A percentile compares a stretch with the other conserved stretches of the same genome.
Conservation (phyloP, 1,140 invertebrate genomes). For the Himalopsyche phryganea region DNA sequence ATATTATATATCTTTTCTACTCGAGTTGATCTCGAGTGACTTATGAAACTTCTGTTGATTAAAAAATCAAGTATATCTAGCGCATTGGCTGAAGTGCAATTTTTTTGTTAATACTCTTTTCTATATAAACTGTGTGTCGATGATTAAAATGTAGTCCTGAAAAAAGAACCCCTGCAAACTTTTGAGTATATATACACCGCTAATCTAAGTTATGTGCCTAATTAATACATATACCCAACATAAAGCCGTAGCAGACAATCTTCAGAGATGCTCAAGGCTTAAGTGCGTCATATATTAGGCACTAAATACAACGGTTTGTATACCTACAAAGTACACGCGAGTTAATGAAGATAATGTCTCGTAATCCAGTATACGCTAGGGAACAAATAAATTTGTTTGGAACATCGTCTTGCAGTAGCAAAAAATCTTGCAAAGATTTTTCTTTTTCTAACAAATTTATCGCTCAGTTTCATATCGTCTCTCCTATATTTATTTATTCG, state of each 20-base stretch:
- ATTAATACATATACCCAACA: constrained; percentile 18
- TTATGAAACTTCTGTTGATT: too few species aligned
- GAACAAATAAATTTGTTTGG: constrained; percentile 6
- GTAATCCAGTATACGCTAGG: neutral
- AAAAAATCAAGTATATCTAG: too few species aligned
- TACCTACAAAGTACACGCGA: neutral
- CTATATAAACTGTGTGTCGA: too few species aligned
- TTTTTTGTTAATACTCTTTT: too few species aligned
- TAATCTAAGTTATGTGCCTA: constrained; percentile 25
- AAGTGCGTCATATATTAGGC: constrained; percentile 20
- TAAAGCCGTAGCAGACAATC: constrained; percentile 4
- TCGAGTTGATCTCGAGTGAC: too few species aligned
- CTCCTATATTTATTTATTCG: too few species aligned
- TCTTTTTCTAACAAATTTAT: neutral
- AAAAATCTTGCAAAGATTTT: neutral
- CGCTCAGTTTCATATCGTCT: too few species aligned
- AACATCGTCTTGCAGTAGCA: neutral
- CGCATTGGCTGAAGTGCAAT: too few species aligned
- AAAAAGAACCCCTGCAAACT: too few species aligned
- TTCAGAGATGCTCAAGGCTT: constrained; percentile 11
- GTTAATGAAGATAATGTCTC: constrained; percentile 17
- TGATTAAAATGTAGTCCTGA: too few species aligned
- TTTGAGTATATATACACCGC: neutral
- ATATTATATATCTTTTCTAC: too few species aligned
- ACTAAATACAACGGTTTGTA: constrained; percentile 16